phyloP scores from a whole-genome alignment of 2,797 vertebrate species.

The Molossus molossus region DNA sequence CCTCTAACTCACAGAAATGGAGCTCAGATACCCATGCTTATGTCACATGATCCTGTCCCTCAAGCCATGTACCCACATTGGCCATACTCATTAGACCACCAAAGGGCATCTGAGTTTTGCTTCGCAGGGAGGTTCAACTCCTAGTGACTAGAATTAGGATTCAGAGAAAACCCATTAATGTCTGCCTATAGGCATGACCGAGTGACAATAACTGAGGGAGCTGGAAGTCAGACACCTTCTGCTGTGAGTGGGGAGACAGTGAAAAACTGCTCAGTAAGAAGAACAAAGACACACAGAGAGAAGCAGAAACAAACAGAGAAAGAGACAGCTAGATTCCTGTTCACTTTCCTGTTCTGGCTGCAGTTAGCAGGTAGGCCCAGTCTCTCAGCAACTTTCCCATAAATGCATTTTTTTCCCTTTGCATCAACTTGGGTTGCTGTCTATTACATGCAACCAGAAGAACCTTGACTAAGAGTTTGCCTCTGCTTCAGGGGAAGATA shows the following conservation, averaged over 20 bases:
- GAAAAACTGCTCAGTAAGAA: neutral
- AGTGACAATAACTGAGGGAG: neutral
- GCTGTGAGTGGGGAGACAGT: neutral
- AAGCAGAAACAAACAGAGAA: neutral
- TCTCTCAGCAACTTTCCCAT: constrained; percentile 38
- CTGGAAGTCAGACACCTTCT: neutral
- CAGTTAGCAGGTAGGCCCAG: neutral
- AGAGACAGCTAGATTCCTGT: neutral
- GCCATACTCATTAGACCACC: neutral
- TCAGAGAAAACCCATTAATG: neutral
- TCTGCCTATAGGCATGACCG: neutral
- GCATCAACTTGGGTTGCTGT: constrained; percentile 30
- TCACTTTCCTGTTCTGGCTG: neutral
- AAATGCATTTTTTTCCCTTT: neutral
- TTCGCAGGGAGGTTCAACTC: neutral
- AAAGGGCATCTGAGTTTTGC: neutral
- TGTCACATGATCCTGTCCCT: neutral
- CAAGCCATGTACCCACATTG: neutral
- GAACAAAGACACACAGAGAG: neutral
- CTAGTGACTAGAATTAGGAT: neutral
- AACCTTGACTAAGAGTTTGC: constrained; percentile 20
- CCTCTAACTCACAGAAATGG: neutral
- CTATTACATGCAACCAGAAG: constrained; percentile 11
- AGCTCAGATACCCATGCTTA: neutral
- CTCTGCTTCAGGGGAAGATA: constrained; percentile 29